phyloP scores from a whole-genome alignment of 2,888 invertebrate species.

The Octodonta nipae region DNA sequence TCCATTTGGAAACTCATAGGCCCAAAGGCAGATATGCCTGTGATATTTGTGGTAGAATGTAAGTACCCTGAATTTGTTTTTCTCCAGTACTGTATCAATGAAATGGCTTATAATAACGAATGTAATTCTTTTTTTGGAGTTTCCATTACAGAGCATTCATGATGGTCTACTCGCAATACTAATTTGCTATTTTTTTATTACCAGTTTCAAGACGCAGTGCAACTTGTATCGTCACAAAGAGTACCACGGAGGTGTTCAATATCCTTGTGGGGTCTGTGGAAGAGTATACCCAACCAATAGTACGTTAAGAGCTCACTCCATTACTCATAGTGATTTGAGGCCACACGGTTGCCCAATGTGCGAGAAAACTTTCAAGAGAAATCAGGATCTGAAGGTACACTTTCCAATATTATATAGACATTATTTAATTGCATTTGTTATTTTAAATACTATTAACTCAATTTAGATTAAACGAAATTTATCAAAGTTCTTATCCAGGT shows the following conservation, averaged over 20 bases:
- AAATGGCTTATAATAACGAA: too few relatives aligned
- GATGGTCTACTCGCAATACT: too few relatives aligned
- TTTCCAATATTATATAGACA: too few relatives aligned
- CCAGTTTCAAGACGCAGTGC: conserved; percentile 51
- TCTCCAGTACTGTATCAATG: neutral
- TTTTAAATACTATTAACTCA: too few relatives aligned
- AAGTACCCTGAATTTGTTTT: conserved; percentile 27
- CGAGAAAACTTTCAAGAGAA: conserved; percentile 58
- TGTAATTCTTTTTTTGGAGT: too few relatives aligned
- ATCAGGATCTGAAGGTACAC: conserved; percentile 61
- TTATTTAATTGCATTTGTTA: too few relatives aligned
- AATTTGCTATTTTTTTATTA: conserved; percentile 17
- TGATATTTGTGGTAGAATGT: conserved; percentile 55
- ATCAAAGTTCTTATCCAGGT: too few relatives aligned
- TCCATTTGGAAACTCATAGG: conserved; percentile 50
- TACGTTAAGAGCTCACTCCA: conserved; percentile 53
- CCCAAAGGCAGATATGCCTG: conserved; percentile 49
- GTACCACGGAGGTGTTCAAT: conserved; percentile 44
- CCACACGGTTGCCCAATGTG: conserved; percentile 56
- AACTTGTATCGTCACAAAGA: conserved; percentile 52
- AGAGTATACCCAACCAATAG: conserved; percentile 56
- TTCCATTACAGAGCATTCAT: too few relatives aligned
- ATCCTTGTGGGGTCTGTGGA: conserved; percentile 53
- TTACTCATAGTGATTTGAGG: conserved; percentile 54
- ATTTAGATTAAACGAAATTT: too few relatives aligned